Evolutionary conservation across 2,888 invertebrate species (phyloP), one percentile per base, ranked within the genome.

Genomic region (Ormyrus labotus): DNA sequence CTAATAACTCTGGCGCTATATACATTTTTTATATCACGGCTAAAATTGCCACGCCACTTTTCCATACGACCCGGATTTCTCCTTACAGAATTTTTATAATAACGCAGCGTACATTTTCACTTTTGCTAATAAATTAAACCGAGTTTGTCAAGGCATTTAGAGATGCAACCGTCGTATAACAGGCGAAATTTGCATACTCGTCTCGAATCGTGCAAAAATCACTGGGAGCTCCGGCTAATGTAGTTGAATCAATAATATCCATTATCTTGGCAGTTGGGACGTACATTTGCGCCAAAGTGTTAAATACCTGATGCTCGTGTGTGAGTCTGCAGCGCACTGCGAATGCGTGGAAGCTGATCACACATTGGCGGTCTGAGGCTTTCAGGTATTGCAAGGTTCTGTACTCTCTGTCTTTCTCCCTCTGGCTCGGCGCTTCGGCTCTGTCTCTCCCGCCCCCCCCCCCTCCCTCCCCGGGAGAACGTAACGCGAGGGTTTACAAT

Each of bases 401-500:
- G 48, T 60, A 50, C 58, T 58, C 58, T 51, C 69, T 58, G 51
- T 19, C 47, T 64, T 61, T 45, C 61, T 50, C 74, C 47, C 34
- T 57, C 55, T 45, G 5, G 65, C 13, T 6, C 13, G 19, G 45
- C 13, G 8, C 19, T 9, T 34, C 8, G 9, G 61, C 61, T 3
- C 7, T 50, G n/a, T 45, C 13, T 7, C 19, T 50, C 9, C 45
- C 53, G 13, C 51, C 51, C 47, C n/a, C 13, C 57, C 13, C 9
- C 13, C 60, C 50, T 55, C 61, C 7, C 8, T 0, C 45, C 65
- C 57, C 34, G n/a, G 9, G 45, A 70, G 70, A 61, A 57, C 70
- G 65, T 75, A 67, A 68, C 75, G 71, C 34, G 61, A 71, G 61
- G 53, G 74, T 74, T 80, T 68, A 74, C 71, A 78, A 81, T 81